Percentiles rank a stretch among this genome's conserved stretches.
Evolutionary conservation across 2,113 vertebrate genomes (phyloP).

Genomic region (Rhabdomys dilectus): DNA sequence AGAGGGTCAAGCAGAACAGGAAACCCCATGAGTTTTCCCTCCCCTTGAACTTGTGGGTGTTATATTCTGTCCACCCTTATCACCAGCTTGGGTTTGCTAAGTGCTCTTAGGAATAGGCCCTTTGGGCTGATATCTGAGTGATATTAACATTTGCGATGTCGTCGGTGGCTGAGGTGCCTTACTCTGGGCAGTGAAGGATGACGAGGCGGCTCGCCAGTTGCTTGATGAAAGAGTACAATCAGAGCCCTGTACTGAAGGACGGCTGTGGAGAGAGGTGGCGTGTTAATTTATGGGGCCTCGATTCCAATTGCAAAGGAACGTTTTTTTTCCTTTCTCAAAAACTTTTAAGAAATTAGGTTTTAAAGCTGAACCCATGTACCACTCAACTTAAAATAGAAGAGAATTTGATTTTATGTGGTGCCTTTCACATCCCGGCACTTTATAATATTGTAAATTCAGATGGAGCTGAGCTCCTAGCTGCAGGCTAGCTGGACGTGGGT

Average conservation of each 20-base stretch:
- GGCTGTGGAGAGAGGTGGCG: conserved; percentile 73
- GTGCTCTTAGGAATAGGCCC: conserved; percentile 78
- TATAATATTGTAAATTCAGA: conserved; percentile 53
- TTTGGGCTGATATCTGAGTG: conserved; percentile 80
- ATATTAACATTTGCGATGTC: conserved; percentile 85
- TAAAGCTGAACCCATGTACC: conserved; percentile 73
- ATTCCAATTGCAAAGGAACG: conserved; percentile 84
- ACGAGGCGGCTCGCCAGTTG: conserved; percentile 81
- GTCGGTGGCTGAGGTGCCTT: conserved; percentile 78
- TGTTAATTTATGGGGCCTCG: conserved; percentile 85
- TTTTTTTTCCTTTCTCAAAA: conserved; percentile 60
- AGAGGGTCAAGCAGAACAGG: conserved; percentile 52
- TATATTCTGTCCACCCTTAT: conserved; percentile 72
- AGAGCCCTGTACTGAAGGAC: conserved; percentile 82
- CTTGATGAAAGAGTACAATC: conserved; percentile 86
- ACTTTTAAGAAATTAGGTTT: conserved; percentile 85
- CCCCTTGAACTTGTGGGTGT: background rate
- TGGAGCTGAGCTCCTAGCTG: background rate
- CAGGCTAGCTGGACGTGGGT: background rate
- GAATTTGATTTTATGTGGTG: conserved; percentile 73
- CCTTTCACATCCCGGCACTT: conserved; percentile 61
- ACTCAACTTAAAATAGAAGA: conserved; percentile 77
- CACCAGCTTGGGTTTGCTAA: conserved; percentile 82
- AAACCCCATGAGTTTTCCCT: conserved; percentile 30
- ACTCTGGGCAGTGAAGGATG: conserved; percentile 84